Percentiles rank a stretch among this genome's conserved stretches.
phyloP scores from a whole-genome alignment of 2,888 invertebrate species.

The Aricia artaxerxes region DNA sequence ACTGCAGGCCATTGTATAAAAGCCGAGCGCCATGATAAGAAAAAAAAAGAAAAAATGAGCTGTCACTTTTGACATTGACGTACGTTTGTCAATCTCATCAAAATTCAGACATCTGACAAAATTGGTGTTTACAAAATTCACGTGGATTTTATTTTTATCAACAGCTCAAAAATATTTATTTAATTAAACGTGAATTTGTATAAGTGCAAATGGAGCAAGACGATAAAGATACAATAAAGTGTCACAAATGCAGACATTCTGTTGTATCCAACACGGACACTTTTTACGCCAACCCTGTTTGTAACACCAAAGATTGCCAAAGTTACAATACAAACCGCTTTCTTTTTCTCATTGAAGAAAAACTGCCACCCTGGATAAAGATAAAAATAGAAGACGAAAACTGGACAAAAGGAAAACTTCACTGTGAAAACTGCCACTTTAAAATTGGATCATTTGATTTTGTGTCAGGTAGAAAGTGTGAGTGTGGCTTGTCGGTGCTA shows the following conservation, averaged over 20 bases:
- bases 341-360: conserved; percentile 79
- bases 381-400: conserved; percentile 74
- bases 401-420: conserved; percentile 85
- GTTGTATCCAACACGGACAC: conserved; percentile 52
- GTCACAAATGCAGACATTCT: conserved; percentile 70
- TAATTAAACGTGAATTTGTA: neutral
- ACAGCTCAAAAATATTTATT: neutral
- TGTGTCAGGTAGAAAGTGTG: conserved; percentile 82
- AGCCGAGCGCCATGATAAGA: too few species aligned
- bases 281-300: conserved; percentile 45
- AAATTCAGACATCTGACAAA: too few species aligned
- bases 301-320: conserved; percentile 51
- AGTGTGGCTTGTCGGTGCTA: conserved; percentile 76
- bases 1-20: too few species aligned
- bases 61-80: neutral
- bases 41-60: too few species aligned
- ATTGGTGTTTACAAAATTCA: neutral
- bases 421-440: conserved; percentile 81
- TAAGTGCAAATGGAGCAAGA: conserved; percentile 22
- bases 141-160: neutral
- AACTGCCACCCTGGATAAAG: conserved; percentile 80
- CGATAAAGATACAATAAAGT: conserved; percentile 52
- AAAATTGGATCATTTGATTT: conserved; percentile 85
- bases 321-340: conserved; percentile 60
- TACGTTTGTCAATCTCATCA: too few species aligned